These are phyloP conservation scores for Bombyx huttoni DNA, from an alignment of 2,888 invertebrate genomes.

Conservation along the genomic window DNA sequence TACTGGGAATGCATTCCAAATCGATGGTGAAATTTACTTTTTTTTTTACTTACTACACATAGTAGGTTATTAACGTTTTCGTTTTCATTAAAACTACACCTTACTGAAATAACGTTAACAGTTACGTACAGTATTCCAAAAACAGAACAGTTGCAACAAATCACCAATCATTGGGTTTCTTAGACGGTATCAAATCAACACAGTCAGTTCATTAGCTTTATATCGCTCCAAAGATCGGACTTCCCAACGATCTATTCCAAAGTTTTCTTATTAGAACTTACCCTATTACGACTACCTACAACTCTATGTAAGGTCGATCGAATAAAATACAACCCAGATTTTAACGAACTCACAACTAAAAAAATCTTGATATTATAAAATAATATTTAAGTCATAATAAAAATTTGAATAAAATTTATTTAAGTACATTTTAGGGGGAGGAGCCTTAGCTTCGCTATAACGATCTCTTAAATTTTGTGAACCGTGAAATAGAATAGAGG, in stretches of 20 bases:
- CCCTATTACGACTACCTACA: conserved; percentile 41
- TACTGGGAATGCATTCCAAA: no score
- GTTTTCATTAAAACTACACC: no score
- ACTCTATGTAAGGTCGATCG: neutral
- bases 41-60: no score
- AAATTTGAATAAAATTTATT: conserved; percentile 20
- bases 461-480: conserved; percentile 33
- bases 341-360: neutral
- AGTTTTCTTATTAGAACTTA: conserved; percentile 71
- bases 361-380: conserved; percentile 1
- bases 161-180: conserved; percentile 7
- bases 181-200: conserved; percentile 32
- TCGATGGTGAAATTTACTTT: no score
- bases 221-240: conserved; percentile 49
- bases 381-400: conserved; percentile 12
- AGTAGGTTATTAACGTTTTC: no score
- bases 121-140: neutral
- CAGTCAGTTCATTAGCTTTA: conserved; percentile 48
- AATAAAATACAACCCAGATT: neutral
- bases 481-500: conserved; percentile 30
- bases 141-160: conserved; percentile 6
- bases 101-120: no score
- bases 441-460: conserved; percentile 28
- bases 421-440: conserved; percentile 15
- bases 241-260: conserved; percentile 58